A percentile compares a stretch with the other conserved stretches of the same genome.
phyloP scores from a whole-genome alignment of 2,888 invertebrate species.

The Sphecodes monilicornis region DNA sequence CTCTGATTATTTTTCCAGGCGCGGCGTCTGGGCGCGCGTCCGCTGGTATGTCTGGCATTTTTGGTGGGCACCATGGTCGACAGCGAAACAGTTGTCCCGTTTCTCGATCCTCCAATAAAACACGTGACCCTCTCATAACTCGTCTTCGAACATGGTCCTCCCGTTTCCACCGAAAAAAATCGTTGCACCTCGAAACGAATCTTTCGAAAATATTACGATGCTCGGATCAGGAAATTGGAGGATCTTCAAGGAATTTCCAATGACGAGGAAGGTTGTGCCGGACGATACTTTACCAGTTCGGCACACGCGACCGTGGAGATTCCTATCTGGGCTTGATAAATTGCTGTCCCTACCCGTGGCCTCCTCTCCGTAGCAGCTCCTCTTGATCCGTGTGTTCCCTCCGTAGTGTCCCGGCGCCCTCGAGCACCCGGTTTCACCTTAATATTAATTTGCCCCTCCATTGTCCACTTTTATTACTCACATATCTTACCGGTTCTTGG shows the following conservation, averaged over 20 bases:
- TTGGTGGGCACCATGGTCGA: constrained; percentile 68
- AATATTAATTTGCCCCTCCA: constrained; percentile 83
- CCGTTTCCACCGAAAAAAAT: background rate
- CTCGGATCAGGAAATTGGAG: background rate
- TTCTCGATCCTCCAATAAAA: background rate
- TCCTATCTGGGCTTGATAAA: constrained; percentile 83
- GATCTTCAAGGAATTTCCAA: constrained; percentile 1
- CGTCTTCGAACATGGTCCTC: background rate
- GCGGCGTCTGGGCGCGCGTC: constrained; percentile 84
- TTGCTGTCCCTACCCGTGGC: constrained; percentile 80
- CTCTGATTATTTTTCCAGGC: constrained; percentile 71
- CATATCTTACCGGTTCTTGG: constrained; percentile 81
- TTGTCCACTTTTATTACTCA: constrained; percentile 83
- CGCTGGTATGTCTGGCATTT: constrained; percentile 83
- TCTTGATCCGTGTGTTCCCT: constrained; percentile 47
- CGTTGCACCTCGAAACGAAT: background rate
- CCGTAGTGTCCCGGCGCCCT: constrained; percentile 51
- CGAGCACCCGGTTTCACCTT: constrained; percentile 74
- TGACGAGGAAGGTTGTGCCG: constrained; percentile 27
- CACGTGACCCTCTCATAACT: background rate
- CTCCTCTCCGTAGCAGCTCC: constrained; percentile 33
- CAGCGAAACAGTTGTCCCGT: constrained; percentile 75
- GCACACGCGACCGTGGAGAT: constrained; percentile 82
- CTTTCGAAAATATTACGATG: background rate
- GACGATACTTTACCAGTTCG: constrained; percentile 80